A percentile compares a stretch with the other conserved stretches of the same genome.
These are phyloP conservation scores for Balanococcus diminutus DNA, from an alignment of 2,888 invertebrate species.

Conservation along the genomic window DNA sequence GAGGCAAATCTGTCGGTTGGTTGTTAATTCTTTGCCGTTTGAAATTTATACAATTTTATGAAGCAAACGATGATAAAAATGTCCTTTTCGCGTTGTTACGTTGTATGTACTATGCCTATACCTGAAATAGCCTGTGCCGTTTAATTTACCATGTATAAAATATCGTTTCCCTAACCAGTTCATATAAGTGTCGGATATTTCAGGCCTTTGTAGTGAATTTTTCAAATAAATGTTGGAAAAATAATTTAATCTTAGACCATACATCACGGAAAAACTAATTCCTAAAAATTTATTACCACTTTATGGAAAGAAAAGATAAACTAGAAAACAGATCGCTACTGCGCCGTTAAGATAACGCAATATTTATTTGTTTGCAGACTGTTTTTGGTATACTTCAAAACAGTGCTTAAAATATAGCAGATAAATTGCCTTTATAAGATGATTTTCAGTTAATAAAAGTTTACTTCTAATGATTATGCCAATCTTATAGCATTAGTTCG, in stretches of 20 bases:
- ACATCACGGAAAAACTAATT: constrained; percentile 27
- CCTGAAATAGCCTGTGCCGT: not conserved
- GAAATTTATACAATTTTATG: not conserved
- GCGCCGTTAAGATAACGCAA: constrained; percentile 24
- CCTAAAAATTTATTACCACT: constrained; percentile 47
- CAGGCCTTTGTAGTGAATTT: not conserved
- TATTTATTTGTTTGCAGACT: constrained; percentile 22
- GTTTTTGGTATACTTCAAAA: constrained; percentile 18
- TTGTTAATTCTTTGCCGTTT: not conserved
- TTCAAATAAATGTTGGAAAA: constrained; percentile 32
- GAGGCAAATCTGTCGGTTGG: not conserved
- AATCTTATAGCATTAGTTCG: not conserved
- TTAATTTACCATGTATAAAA: constrained; percentile 28
- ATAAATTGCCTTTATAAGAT: constrained; percentile 17
- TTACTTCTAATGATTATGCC: not conserved
- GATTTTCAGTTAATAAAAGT: constrained; percentile 11
- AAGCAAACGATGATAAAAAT: constrained; percentile 18
- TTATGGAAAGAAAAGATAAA: constrained; percentile 36
- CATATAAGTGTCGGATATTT: not conserved
- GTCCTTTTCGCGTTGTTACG: not conserved
- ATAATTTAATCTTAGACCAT: constrained; percentile 15
- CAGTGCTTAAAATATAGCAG: constrained; percentile 11
- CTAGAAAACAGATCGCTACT: constrained; percentile 20
- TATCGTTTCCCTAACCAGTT: not conserved
- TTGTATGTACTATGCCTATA: too few species aligned